Conservation (phyloP, 2,113 vertebrate species). For the Lophochroa leadbeateri region DNA sequence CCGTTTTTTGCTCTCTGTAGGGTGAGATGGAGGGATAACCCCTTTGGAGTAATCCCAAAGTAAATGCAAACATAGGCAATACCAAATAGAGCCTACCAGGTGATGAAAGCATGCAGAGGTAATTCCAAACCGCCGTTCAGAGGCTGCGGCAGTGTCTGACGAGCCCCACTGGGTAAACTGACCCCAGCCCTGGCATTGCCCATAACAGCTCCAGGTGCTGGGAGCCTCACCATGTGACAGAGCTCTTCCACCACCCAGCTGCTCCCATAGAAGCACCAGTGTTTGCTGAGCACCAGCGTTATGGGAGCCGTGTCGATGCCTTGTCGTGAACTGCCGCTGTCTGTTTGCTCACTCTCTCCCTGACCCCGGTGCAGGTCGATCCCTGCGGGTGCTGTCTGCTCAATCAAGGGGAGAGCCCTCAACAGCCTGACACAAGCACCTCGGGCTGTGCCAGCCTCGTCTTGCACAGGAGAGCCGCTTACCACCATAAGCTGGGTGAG, state of each 20-base stretch:
- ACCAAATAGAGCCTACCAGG: background rate
- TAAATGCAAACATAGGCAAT: background rate
- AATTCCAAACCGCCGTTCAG: background rate
- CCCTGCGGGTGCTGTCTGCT: background rate
- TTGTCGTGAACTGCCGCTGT: fast-evolving
- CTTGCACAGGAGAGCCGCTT: background rate
- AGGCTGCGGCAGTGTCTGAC: background rate
- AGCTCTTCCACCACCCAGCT: fast-evolving
- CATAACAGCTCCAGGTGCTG: background rate
- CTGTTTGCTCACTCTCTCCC: background rate
- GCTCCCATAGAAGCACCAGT: background rate
- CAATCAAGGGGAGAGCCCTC: background rate
- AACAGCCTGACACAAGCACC: background rate
- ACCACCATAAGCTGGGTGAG: background rate
- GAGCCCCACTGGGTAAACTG: slow-evolving; percentile 13
- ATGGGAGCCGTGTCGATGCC: background rate
- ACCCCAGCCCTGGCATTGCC: background rate
- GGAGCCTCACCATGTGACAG: background rate
- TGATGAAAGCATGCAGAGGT: background rate
- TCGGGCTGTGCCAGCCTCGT: background rate
- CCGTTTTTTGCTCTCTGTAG: fast-evolving
- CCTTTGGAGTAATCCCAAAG: background rate
- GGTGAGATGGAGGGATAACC: background rate
- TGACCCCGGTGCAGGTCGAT: background rate
- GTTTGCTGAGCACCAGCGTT: fast-evolving